Base-by-base conservation (phyloP, 2,113 vertebrate species). In the Dicrurus megarhynchus region DNA sequence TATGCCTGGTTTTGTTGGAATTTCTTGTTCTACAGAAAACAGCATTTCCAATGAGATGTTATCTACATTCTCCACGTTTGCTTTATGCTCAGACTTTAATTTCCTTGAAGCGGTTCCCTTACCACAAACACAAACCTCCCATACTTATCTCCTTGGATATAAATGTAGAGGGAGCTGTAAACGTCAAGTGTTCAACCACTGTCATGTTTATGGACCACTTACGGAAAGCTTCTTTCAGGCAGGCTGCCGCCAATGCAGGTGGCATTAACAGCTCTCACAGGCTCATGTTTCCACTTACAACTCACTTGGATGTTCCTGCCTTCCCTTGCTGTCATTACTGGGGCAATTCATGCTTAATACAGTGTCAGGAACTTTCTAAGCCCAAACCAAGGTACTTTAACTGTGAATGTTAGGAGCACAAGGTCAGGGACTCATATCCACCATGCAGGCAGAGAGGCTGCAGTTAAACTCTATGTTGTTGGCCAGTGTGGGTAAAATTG, bases 171-270 rank as follows among this genome's bases (percentile, higher is more conserved):
- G 76, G 94, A 91, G 73, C 79, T 96, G 77, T 82, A 93, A 81
- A 94, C 52, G 18, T 70, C 46, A 63, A 63, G 71, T 42, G 53
- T 20, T 87, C 4, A 5, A 68, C 78, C 19, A 74, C 52, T 91
- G 46, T 30, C 23, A 20, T 52, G 89, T 47, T 97, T 88, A 95
- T 52, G 70, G 90, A 70, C 59, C 63, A 49, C 83, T 96, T 44
- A 42, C 22, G 78, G 87, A 89, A 97, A 96, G 23, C 50, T 89
- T 87, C 90, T 84, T 92, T 82, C 83, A 96, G 87, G 87, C 89
- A 94, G 84, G 26, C 80, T 90, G 80, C 94, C 83, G 87, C 81
- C 88, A 95, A 22, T 87, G 88, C 94, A 97, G 73, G 83, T 95
- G 71, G 46, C 90, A 77, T 70, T 94, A 95, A 55, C 61, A 90